Base-by-base conservation (phyloP, 2,113 vertebrate species). In the Ovis aries region DNA sequence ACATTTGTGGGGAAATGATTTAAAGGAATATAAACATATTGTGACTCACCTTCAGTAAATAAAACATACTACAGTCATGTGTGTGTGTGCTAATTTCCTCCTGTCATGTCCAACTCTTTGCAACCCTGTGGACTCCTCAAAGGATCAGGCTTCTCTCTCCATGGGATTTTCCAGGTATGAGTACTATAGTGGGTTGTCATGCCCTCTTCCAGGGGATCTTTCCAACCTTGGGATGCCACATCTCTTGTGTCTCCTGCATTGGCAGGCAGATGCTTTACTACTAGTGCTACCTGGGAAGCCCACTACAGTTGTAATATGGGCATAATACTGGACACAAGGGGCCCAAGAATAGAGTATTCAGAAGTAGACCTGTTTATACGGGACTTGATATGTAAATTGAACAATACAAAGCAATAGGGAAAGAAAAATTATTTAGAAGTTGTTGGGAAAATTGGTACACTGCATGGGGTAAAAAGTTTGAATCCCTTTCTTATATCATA, bases 341-440 rank as follows among this genome's bases (percentile, higher is more conserved):
- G 84, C 27, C 45, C 78, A 92, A 57, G 13, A 78, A 25, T 12
- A 88, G 19, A 87, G 9, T 29, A 11, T 57, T 82, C 71, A 97
- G n/a, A 84, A 95, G 33, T 9, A 90, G 31, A 83, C 19, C 31
- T 7, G 36, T 31, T 16, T 55, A 87, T 19, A 7, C 88, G 9
- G 4, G 16, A 94, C 90, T 7, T 86, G 15, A 14, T 60, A 74
- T 90, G 16, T 81, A 88, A 94, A 84, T 7, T 9, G 64, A 29
- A 7, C 43, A 87, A 87, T 7, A 64, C 25, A 96, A 86, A 89
- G 5, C 7, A 60, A 60, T 33, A 17, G 19, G 62, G 29, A 85
- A 84, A 74, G 17, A 96, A 86, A 94, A 82, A 74, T 77, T 62
- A 77, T 82, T 87, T 92, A 94, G 81, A 94, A 71, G 7, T 88